Evolutionary conservation across 2,888 invertebrate species (phyloP), one percentile per base, ranked within the genome.

Genomic region (Drosophila emarginata): DNA sequence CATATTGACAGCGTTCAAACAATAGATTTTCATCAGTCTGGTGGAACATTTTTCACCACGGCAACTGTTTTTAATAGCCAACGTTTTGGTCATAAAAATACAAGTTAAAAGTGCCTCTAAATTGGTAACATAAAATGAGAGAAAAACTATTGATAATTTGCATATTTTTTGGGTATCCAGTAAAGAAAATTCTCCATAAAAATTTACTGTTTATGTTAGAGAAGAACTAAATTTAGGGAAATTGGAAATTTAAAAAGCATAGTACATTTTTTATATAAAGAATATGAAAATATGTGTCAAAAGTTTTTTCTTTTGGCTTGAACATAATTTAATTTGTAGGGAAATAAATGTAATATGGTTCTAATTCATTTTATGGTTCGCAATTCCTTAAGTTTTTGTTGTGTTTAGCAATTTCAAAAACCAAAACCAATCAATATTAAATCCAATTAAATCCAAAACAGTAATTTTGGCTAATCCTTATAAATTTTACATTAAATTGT

Each of bases 1-100:
- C 76, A 67, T 78, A 87, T 81, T 87, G 87, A 76, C 81, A 72
- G 63, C 79, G 68, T 60, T 81, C 72, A 81, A 82, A 87, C 86
- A 87, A 87, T 87, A 60, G 81, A 84, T 82, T 78, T 32, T n/a
- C 70, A 60, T 64, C 67, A 61, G 70, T 67, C 52, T 50, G 14
- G 45, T 26, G 36, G 39, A 51, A 36, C 23, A 54, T 15, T 53
- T 63, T 57, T 67, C 64, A 68, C 53, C 77, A 78, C 72, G 76
- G 57, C 81, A 78, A 81, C 85, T 78, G 79, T 50, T 76, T 65
- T 72, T 66, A 63, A 66, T 64, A 63, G 58, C 37, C 26, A 39
- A 9, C 39, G 58, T 23, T 64, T 54, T 53, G 50, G 50, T 37
- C 72, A 39, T 32, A 39, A 71, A 71, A 61, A 61, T 28, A 15